phyloP scores from a whole-genome alignment of 2,113 vertebrate genomes.

The Octodon degus region DNA sequence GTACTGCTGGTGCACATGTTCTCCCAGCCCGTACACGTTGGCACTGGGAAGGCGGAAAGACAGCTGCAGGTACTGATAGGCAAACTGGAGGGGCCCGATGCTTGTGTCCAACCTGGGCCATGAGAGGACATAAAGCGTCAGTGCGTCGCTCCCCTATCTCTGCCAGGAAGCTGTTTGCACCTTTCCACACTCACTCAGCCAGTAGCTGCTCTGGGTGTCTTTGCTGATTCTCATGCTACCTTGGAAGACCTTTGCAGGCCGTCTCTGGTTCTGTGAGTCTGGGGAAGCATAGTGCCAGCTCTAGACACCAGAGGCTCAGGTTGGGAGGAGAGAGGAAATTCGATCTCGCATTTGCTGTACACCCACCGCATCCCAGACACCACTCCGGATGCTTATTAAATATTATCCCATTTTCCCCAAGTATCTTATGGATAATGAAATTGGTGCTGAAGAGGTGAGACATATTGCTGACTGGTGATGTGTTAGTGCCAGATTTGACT shows the following conservation, averaged over 20 bases:
- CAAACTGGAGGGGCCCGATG: slow-evolving; percentile 92
- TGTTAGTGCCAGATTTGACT: background rate
- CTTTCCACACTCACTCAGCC: background rate
- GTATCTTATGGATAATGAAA: background rate
- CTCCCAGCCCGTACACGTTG: slow-evolving; percentile 95
- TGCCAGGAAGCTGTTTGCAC: background rate
- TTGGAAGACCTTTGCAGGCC: background rate
- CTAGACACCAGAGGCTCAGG: background rate
- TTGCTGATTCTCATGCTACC: background rate
- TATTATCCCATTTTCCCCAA: background rate
- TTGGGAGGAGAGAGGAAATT: fast-evolving
- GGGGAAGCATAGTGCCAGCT: background rate
- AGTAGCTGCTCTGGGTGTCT: background rate
- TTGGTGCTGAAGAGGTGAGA: background rate
- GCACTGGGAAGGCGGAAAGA: slow-evolving; percentile 91
- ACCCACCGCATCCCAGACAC: background rate
- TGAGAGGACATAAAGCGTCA: background rate
- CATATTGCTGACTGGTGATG: background rate
- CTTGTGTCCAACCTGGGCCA: slow-evolving; percentile 91
- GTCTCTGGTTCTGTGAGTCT: background rate
- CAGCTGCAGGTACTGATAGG: slow-evolving; percentile 94
- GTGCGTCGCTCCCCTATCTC: no score
- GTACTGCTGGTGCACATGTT: slow-evolving; percentile 92
- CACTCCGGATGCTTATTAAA: background rate
- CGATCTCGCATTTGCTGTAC: background rate